A percentile compares a stretch with the other conserved stretches of the same genome.
Conservation (phyloP, 2,113 vertebrate species). For the Ursus arctos region DNA sequence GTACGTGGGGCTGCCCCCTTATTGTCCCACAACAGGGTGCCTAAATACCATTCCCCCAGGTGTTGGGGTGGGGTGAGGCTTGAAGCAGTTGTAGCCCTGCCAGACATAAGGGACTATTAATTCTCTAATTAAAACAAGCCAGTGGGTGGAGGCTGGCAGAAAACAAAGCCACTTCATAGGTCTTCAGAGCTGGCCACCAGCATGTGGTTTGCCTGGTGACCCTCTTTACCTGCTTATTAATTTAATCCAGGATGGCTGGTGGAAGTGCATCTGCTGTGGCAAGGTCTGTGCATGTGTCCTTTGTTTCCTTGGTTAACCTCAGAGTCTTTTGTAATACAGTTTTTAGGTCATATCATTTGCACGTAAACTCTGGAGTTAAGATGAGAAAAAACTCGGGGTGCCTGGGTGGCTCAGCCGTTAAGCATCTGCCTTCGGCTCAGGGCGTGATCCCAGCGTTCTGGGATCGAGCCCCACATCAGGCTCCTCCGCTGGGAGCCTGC, state of each 20-base stretch:
- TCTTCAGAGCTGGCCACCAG: background rate
- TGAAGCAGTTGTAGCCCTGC: background rate
- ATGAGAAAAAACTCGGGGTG: background rate
- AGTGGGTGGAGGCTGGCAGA: background rate
- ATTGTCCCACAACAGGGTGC: background rate
- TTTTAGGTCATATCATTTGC: background rate
- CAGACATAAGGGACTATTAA: background rate
- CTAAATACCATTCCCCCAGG: background rate
- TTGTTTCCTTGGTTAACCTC: background rate
- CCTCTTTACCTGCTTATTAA: background rate
- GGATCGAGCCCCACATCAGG: too few relatives aligned
- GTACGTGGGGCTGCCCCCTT: background rate
- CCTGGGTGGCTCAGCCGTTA: too few relatives aligned
- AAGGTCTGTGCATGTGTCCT: background rate
- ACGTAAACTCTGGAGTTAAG: background rate
- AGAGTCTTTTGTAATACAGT: background rate
- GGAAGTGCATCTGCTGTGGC: background rate
- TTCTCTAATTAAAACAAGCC: constrained; percentile 23
- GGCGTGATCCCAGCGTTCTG: too few relatives aligned
- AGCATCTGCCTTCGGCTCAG: too few relatives aligned
- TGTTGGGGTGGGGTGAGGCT: background rate
- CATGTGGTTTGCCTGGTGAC: background rate
- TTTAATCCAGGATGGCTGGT: background rate
- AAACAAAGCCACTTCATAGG: background rate
- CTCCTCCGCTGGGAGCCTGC: too few relatives aligned